A percentile compares a stretch with the other conserved stretches of the same genome.
Conservation (phyloP, 2,888 invertebrate species). For the Zaprionus lineosus region DNA sequence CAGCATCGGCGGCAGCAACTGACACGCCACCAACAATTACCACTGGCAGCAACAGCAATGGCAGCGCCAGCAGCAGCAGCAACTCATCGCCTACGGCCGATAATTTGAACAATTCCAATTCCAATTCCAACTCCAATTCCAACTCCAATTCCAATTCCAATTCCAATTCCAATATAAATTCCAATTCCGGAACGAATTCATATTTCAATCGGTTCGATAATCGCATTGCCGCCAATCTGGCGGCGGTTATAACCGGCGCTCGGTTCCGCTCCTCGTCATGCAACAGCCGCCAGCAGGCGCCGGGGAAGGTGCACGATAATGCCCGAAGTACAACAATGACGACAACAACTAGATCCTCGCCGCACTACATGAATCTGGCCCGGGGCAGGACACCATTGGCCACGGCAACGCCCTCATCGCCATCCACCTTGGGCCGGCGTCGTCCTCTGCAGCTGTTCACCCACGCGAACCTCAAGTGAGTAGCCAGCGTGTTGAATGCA, state of each 20-base stretch:
- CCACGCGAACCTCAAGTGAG: slow-evolving; percentile 81
- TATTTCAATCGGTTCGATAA: slow-evolving; percentile 81
- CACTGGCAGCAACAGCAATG: slow-evolving; percentile 30
- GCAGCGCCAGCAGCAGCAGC: slow-evolving; percentile 64
- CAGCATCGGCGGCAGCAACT: slow-evolving; percentile 23
- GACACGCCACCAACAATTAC: slow-evolving; percentile 39
- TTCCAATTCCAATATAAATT: slow-evolving; percentile 35
- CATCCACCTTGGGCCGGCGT: slow-evolving; percentile 61
- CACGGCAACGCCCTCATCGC: slow-evolving; percentile 56
- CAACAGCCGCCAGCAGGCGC: slow-evolving; percentile 55
- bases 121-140: slow-evolving; percentile 36
- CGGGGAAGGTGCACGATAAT: slow-evolving; percentile 28
- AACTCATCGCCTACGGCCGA: slow-evolving; percentile 62
- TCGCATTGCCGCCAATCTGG: slow-evolving; percentile 78
- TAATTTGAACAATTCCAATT: slow-evolving; percentile 65
- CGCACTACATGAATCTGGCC: slow-evolving; percentile 33
- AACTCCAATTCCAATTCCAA: slow-evolving; percentile 60
- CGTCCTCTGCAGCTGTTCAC: slow-evolving; percentile 80
- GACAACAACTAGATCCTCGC: slow-evolving; percentile 22
- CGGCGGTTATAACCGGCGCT: slow-evolving; percentile 73
- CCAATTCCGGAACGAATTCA: slow-evolving; percentile 51
- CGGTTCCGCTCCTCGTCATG: slow-evolving; percentile 78
- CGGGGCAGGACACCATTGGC: slow-evolving; percentile 23
- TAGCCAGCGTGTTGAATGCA: slow-evolving; percentile 31
- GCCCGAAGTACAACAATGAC: slow-evolving; percentile 15